These are phyloP conservation scores for Cheilosia grossa DNA, from an alignment of 2,888 invertebrate genomes.

Conservation along the genomic window DNA sequence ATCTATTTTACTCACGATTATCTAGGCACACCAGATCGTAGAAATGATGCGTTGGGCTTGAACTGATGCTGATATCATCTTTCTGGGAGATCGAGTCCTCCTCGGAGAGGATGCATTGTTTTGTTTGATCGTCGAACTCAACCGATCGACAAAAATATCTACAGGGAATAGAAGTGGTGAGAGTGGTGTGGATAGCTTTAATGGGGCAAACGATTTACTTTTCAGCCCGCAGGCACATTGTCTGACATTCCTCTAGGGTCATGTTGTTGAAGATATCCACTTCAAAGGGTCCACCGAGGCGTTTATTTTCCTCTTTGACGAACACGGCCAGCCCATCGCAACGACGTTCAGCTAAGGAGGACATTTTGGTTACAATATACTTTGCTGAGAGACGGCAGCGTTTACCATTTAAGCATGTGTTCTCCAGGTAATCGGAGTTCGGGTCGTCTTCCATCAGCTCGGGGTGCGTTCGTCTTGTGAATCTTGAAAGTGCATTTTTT, in stretches of 20 bases:
- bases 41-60: slow-evolving; percentile 93
- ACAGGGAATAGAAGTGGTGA: slow-evolving; percentile 37
- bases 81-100: slow-evolving; percentile 95
- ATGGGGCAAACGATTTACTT: slow-evolving; percentile 85
- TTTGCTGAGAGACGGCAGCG: not conserved
- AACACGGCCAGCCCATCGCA: slow-evolving; percentile 94
- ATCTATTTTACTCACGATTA: slow-evolving; percentile 88
- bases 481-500: slow-evolving; percentile 81
- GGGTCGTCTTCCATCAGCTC: slow-evolving; percentile 93
- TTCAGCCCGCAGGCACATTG: slow-evolving; percentile 93
- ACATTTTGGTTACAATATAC: not conserved
- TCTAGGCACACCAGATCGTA: slow-evolving; percentile 95
- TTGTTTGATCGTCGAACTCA: slow-evolving; percentile 93
- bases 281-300: slow-evolving; percentile 94
- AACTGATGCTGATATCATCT: slow-evolving; percentile 93
- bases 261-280: slow-evolving; percentile 94
- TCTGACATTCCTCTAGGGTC: slow-evolving; percentile 94
- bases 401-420: slow-evolving; percentile 93
- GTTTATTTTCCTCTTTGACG: slow-evolving; percentile 94
- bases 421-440: slow-evolving; percentile 94
- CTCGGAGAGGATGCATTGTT: slow-evolving; percentile 94
- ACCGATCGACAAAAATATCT: slow-evolving; percentile 94
- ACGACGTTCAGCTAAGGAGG: slow-evolving; percentile 88
- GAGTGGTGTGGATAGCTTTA: slow-evolving; percentile 5
- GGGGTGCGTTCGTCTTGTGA: slow-evolving; percentile 93